phyloP scores from a whole-genome alignment of 1,140 invertebrate genomes.

The Medauroidea extradentata region DNA sequence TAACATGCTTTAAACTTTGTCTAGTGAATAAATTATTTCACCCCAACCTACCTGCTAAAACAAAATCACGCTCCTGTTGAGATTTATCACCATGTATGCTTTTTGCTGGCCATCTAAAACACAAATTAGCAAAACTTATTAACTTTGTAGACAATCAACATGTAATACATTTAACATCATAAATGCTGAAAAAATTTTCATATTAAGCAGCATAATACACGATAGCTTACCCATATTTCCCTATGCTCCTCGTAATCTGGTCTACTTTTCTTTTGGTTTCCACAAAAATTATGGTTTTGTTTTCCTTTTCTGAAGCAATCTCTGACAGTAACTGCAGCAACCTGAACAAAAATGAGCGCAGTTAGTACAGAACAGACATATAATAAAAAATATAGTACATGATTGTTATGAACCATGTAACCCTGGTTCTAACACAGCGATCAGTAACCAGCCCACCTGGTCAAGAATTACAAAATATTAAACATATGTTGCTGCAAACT shows the following conservation, averaged over 20 bases:
- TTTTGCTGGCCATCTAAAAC: conserved; percentile 56
- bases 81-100: conserved; percentile 89
- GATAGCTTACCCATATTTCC: conserved; percentile 2
- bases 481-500: no score
- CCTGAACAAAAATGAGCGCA: no score
- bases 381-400: no score
- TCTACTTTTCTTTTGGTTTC: conserved; percentile 68
- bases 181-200: no score
- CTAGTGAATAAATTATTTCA: background rate
- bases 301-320: conserved; percentile 52
- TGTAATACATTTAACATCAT: no score
- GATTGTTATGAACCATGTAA: no score
- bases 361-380: no score
- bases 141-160: no score
- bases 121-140: background rate
- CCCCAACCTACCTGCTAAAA: conserved; percentile 38
- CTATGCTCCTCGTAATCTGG: conserved; percentile 44
- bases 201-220: background rate
- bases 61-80: conserved; percentile 80
- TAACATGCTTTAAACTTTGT: no score
- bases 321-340: conserved; percentile 52
- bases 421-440: no score
- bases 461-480: no score
- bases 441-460: no score
- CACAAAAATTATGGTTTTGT: conserved; percentile 62